Evolutionary conservation across 1,140 invertebrate species (phyloP), one percentile per base, ranked within the genome.

Genomic region (Lutraria rhynchaena): DNA sequence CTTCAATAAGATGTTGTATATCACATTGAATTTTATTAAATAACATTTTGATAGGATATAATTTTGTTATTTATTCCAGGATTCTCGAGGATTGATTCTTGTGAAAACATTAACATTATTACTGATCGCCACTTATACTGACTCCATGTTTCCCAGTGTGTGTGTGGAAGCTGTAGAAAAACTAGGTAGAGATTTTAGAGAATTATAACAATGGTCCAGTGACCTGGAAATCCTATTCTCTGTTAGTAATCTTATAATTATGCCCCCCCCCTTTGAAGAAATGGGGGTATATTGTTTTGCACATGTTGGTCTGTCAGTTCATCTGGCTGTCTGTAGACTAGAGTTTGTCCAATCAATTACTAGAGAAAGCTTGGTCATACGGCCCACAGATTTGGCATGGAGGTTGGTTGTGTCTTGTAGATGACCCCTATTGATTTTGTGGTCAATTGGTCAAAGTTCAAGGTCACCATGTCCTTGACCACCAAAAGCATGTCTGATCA

Each of bases 141-240:
- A 92, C 29, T 91, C 85, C 82, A 92, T 92, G 92, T 92, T 86
- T 65, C 90, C 92, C 31, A 91, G 91, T 85, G 89, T 93, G 0
- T 92, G 92, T 87, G 90, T 92, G 19, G 92, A 93, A 63, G 92
- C 92, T 37, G 89, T 92, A 29, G 92, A 93, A 83, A 92, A 91
- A 87, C 76, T 93, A 85, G 92, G 91, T 92, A 87, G 74, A 75
- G 46, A 11, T 11, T 19, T 11, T 49, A 11, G 44, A 11, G 19
- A 49, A 49, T 49, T 11, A 49, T 19, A 49, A 49, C 9, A 49
- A 19, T 19, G 11, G 11, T 11, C 9, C 11, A 49, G 44, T 19
- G 19, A 11, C 44, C 44, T 11, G 9, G 19, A 9, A 19, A 19
- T 11, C 19, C 9, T 49, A 49, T 11, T 11, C 44, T 49, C 9